Conservation (phyloP, 2,888 invertebrate genomes). For the Tillus elongatus region DNA sequence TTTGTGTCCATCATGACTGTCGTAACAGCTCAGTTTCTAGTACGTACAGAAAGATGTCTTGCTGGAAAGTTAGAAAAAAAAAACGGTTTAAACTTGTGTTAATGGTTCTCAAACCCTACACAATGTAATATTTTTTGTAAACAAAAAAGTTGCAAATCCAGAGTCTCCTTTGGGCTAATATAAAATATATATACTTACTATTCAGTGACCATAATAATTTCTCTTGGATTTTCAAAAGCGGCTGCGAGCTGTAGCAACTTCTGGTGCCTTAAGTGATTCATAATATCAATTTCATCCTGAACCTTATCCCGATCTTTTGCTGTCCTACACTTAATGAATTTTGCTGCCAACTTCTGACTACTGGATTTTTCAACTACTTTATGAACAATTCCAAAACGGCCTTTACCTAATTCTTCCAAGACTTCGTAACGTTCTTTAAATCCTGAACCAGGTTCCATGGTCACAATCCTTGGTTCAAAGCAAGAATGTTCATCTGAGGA, state of each 20-base stretch:
- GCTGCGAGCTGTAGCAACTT: slow-evolving; percentile 76
- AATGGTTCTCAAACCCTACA: too few species aligned
- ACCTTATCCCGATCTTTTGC: slow-evolving; percentile 67
- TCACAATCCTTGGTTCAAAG: slow-evolving; percentile 40
- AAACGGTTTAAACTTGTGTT: too few species aligned
- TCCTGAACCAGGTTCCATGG: slow-evolving; percentile 47
- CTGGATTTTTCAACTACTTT: slow-evolving; percentile 58
- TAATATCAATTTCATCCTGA: slow-evolving; percentile 74
- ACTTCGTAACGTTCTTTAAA: slow-evolving; percentile 57
- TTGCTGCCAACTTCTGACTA: slow-evolving; percentile 66
- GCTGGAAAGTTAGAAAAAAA: too few species aligned
- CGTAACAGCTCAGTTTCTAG: too few species aligned
- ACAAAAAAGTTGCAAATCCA: too few species aligned
- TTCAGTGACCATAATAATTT: slow-evolving; percentile 83
- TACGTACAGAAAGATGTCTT: too few species aligned
- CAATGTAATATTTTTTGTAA: too few species aligned
- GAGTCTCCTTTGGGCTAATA: too few species aligned
- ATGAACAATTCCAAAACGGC: slow-evolving; percentile 63
- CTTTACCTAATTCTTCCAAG: slow-evolving; percentile 66
- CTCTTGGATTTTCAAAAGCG: slow-evolving; percentile 66
- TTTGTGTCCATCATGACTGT: too few species aligned
- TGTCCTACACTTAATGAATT: slow-evolving; percentile 67
- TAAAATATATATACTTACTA: slow-evolving; percentile 56
- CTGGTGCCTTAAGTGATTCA: slow-evolving; percentile 76
- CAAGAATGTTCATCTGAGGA: slow-evolving; percentile 31